These are phyloP conservation scores for Hipparchia semele DNA, from an alignment of 2,888 invertebrate species.

Conservation along the genomic window DNA sequence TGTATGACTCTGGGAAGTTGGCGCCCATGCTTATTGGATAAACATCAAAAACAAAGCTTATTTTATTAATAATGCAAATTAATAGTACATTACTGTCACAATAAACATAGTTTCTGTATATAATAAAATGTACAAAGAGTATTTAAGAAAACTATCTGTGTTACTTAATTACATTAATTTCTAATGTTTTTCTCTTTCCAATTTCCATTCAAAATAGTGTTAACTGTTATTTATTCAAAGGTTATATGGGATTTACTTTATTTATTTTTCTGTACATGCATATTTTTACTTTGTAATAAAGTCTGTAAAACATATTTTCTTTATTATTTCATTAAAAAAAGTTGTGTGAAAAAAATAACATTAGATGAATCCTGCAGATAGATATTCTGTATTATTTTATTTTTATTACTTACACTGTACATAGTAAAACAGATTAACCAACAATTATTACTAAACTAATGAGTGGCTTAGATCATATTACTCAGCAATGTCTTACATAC, in stretches of 20 bases:
- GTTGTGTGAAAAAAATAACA: background rate
- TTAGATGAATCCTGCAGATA: background rate
- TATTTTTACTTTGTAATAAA: constrained; percentile 17
- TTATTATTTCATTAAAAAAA: background rate
- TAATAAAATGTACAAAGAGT: background rate
- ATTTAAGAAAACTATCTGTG: background rate
- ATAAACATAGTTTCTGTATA: constrained; percentile 1
- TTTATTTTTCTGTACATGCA: constrained; percentile 13
- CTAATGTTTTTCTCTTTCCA: background rate
- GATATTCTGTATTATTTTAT: background rate
- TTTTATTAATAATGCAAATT: constrained; percentile 3
- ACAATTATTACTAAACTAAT: too few species aligned
- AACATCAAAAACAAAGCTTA: constrained; percentile 5
- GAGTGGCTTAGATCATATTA: too few species aligned
- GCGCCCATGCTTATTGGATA: constrained; percentile 79
- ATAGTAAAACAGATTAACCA: too few species aligned
- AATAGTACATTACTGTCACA: constrained; percentile 12
- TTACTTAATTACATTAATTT: background rate
- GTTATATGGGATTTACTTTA: background rate
- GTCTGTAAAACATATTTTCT: background rate
- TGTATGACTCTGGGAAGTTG: constrained; percentile 88
- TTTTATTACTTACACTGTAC: too few species aligned
- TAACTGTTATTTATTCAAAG: background rate
- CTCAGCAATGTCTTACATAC: too few species aligned
- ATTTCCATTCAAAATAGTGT: constrained; percentile 5